A percentile compares a stretch with the other conserved stretches of the same genome.
Evolutionary conservation across 2,113 vertebrate genomes (phyloP).

Genomic region (Anas platyrhynchos): DNA sequence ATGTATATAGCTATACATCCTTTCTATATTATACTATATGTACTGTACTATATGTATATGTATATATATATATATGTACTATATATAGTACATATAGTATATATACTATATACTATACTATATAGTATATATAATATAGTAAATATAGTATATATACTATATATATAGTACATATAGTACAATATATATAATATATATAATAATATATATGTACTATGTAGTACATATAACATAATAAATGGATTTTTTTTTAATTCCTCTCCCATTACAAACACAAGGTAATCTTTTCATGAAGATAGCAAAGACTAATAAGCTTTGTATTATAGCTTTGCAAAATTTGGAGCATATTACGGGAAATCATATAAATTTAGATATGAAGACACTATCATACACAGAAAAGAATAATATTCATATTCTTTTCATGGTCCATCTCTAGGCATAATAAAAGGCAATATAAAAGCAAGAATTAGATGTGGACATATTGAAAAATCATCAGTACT

Average conservation of each 20-base stretch:
- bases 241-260: background rate
- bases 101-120: no score
- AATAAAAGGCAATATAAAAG: slow-evolving; percentile 4
- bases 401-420: background rate
- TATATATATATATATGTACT: no score
- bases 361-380: background rate
- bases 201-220: no score
- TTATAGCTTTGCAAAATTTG: background rate
- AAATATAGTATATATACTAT: no score
- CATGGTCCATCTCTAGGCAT: background rate
- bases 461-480: background rate
- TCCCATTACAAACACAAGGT: background rate
- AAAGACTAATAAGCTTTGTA: background rate
- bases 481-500: background rate
- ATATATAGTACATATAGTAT: background rate
- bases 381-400: background rate
- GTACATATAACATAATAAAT: background rate
- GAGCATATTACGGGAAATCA: background rate
- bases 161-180: no score
- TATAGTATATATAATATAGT: no score
- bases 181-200: no score
- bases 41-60: no score
- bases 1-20: no score
- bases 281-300: background rate
- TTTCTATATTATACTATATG: no score